These are phyloP conservation scores for Periophthalmodon schlosseri DNA, from an alignment of 2,113 vertebrate genomes.

Conservation along the genomic window DNA sequence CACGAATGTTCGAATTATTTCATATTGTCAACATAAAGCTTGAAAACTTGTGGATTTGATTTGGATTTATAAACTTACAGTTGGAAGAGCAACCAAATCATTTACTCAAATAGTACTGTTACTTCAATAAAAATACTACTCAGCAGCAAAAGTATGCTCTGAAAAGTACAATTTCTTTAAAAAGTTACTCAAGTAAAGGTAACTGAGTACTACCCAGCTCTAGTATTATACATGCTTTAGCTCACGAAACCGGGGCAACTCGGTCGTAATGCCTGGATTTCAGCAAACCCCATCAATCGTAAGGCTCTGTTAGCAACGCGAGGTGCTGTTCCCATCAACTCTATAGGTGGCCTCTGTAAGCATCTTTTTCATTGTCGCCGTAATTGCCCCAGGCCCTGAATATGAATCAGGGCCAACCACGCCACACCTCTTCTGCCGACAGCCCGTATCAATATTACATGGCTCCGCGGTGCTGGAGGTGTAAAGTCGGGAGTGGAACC, in stretches of 20 bases:
- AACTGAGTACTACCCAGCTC: too few relatives aligned
- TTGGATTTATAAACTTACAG: too few relatives aligned
- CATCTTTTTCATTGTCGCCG: constrained; percentile 18
- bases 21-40: too few relatives aligned
- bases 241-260: not conserved
- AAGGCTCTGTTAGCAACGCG: constrained; percentile 25
- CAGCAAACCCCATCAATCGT: constrained; percentile 24
- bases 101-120: too few relatives aligned
- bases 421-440: constrained; percentile 17
- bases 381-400: constrained; percentile 31
- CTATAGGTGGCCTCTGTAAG: constrained; percentile 9
- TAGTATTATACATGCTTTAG: too few relatives aligned
- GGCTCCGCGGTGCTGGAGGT: not conserved
- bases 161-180: too few relatives aligned
- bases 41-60: too few relatives aligned
- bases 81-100: too few relatives aligned
- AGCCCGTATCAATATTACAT: constrained; percentile 15
- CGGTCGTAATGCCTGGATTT: not conserved
- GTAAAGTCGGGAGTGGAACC: constrained; percentile 3
- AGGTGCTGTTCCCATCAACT: constrained; percentile 7
- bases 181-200: too few relatives aligned
- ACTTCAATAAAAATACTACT: too few relatives aligned
- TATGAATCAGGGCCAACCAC: constrained; percentile 26
- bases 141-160: too few relatives aligned
- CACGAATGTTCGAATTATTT: too few relatives aligned